Evolutionary conservation across 2,113 vertebrate genomes (phyloP), one percentile per base, ranked within the genome.

Genomic region (Rallus limicola): DNA sequence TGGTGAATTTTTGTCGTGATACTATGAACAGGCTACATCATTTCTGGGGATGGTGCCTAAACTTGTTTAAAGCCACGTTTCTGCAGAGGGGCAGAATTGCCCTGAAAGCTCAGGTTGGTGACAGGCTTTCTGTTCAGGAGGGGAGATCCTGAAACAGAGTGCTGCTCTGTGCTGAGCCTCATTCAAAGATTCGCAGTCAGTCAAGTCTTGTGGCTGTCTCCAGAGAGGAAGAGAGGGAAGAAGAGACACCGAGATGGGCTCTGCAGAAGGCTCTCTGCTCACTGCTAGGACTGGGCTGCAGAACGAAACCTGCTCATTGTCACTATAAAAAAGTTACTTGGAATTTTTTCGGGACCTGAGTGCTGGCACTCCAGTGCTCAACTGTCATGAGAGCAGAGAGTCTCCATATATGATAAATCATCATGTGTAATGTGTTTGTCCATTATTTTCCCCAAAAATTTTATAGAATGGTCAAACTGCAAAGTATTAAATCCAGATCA

Each of bases 91-190:
- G 5, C 44, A 82, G 38, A 69, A 42, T 74, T 58, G 42, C 53
- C 50, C 50, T 44, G 8, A 33, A 34, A 38, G 53, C 31, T 91
- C 33, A 79, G 38, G 34, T 55, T 48, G 14, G 23, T 36, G 1
- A 10, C 19, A 44, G 38, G 26, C 9, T 71, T 86, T 69, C 50
- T 89, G 9, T 50, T 90, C 33, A 26, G 83, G 55, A 69, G 50
- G 21, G 60, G 29, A 48, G 53, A 52, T 24, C 23, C 33, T 75
- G 56, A 77, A 68, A 28, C 6, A 59, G 70, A 29, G 9, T 2
- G 6, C 15, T 58, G 56, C 16, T 74, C n/a, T 10, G 2, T 2
- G 0, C 23, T 59, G 72, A 53, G 46, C 23, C 3, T 2, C 1
- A 3, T 42, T 75, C 67, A 52, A 36, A 72, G 17, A 29, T 7